These are phyloP conservation scores for Microvelia longipes DNA, from an alignment of 1,140 invertebrate species.

Conservation along the genomic window DNA sequence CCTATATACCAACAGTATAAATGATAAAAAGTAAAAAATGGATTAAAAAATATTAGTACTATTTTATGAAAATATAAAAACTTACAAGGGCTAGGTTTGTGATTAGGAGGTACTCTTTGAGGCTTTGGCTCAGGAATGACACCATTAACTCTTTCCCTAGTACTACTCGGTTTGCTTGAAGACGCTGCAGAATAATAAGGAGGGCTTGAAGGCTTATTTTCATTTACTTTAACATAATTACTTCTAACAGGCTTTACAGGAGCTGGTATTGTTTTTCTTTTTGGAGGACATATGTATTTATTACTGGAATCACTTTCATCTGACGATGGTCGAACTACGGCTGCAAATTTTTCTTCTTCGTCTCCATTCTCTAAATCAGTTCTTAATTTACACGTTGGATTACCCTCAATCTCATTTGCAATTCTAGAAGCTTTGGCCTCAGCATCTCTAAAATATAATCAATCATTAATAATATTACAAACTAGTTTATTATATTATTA, in stretches of 20 bases:
- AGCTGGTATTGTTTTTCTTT: conserved; percentile 1
- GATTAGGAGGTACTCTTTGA: conserved; percentile 7
- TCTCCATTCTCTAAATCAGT: conserved; percentile 80
- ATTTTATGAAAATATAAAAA: too few relatives aligned
- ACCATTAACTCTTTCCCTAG: not conserved
- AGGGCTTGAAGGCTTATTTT: not conserved
- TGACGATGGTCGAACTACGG: conserved; percentile 43
- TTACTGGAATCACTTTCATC: conserved; percentile 4
- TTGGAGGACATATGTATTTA: conserved; percentile 51
- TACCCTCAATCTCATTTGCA: conserved; percentile 76
- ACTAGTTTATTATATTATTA: too few relatives aligned
- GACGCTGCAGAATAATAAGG: not conserved
- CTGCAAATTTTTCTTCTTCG: conserved; percentile 70
- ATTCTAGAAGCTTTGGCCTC: conserved; percentile 73
- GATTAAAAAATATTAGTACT: too few relatives aligned
- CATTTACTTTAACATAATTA: not conserved
- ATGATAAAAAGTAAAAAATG: too few relatives aligned
- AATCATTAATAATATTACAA: too few relatives aligned
- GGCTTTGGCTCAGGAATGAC: conserved; percentile 10
- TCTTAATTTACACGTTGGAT: conserved; percentile 59
- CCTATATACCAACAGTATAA: too few relatives aligned
- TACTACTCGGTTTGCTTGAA: not conserved
- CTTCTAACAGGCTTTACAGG: not conserved
- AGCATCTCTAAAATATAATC: too few relatives aligned
- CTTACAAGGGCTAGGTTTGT: not conserved